Evolutionary conservation across 2,113 vertebrate species (phyloP), one percentile per base, ranked within the genome.

Genomic region (Cinclus mexicanus): DNA sequence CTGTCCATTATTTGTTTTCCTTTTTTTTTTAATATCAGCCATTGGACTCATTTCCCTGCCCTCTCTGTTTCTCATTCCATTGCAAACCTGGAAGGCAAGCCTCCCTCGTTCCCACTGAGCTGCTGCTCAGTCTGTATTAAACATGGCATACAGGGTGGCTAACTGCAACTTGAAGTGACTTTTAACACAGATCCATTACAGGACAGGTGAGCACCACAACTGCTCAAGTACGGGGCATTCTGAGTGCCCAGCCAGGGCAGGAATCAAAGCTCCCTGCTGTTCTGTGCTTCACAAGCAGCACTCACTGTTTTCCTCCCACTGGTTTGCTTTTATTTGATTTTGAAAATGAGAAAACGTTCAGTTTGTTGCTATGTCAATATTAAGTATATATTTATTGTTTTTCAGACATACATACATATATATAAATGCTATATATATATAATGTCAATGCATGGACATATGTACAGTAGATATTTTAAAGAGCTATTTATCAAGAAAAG

Each of bases 381-480:
- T 95, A 75, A 98, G 92, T 96, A 95, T 97, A 84, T 98, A 98
- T 98, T 98, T 98, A 98, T 98, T 98, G 98, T 98, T 96, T 97
- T 98, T 96, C 97, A 97, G 96, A 97, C 97, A 97, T 98, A 97
- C 98, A 57, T 95, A 94, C 96, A 28, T 97, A 94, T 97, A 96
- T 98, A 97, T 76, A 98, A 97, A 98, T 97, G 91, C 93, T 98
- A 96, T 97, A 94, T 96, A 95, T 94, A 96, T 94, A 97, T 94
- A 98, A 98, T 94, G 97, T 98, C 98, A 98, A 98, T 57, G 98
- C 98, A 99, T 98, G 97, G 97, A 96, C 97, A 97, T 97, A 97
- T 98, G 98, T 98, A 98, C 97, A 98, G 97, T 98, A 98, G 96
- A 97, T 98, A 98, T 98, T 98, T 98, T 97, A 97, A 98, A 98